phyloP scores from a whole-genome alignment of 2,113 vertebrate genomes.

The Halcyon malimbica region DNA sequence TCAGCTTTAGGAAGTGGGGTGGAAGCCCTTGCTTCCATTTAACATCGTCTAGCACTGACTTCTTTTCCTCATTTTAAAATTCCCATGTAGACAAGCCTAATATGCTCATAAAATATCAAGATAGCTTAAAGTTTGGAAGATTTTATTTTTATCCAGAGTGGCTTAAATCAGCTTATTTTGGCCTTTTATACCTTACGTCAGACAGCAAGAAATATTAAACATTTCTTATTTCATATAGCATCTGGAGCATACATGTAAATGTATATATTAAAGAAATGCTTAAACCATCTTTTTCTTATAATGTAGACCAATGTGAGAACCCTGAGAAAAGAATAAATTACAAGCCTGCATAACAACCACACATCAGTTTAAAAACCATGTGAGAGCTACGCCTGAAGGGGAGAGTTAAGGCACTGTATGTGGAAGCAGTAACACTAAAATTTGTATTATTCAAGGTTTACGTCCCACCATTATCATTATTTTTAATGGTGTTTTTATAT shows the following conservation, averaged over 20 bases:
- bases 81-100: not conserved
- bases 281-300: not conserved
- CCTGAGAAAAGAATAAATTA: constrained; percentile 10
- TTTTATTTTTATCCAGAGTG: not conserved
- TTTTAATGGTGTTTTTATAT: constrained; percentile 22
- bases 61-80: not conserved
- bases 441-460: not conserved
- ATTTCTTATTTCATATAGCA: not conserved
- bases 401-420: not conserved
- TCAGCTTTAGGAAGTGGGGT: not conserved
- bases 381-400: not conserved
- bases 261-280: not conserved
- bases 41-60: not conserved
- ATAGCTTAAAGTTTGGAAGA: not conserved
- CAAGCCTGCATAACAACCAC: not conserved
- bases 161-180: not conserved
- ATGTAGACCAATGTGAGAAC: not conserved
- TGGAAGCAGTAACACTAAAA: constrained; percentile 3
- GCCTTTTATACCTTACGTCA: not conserved
- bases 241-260: not conserved
- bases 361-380: not conserved
- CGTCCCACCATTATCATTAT: not conserved
- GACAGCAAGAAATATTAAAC: not conserved
- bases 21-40: not conserved
- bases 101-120: not conserved